Conservation (phyloP, 1,140 invertebrate genomes). For the Pseudachorutes palmiensis region DNA sequence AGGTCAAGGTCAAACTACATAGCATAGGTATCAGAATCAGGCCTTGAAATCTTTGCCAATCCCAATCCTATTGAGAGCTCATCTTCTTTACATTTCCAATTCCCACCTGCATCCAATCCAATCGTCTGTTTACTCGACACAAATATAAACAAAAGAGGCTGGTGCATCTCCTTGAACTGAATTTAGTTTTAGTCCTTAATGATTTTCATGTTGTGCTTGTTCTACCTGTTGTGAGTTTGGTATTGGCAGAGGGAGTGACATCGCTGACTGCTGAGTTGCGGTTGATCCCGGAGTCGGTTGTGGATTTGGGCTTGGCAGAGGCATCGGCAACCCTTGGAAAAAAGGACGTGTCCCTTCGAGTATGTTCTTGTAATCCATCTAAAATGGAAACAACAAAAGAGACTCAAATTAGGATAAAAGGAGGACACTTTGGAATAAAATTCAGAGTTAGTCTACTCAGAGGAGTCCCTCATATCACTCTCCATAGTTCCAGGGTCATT, state of each 20-base stretch:
- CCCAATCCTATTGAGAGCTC: too few relatives aligned
- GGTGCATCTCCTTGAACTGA: too few relatives aligned
- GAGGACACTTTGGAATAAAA: too few relatives aligned
- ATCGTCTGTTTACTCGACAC: slow-evolving; percentile 1
- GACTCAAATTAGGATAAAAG: slow-evolving; percentile 3
- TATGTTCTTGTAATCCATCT: slow-evolving; percentile 39
- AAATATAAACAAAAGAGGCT: too few relatives aligned
- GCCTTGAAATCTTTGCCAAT: too few relatives aligned
- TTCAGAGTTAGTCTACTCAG: too few relatives aligned
- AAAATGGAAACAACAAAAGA: slow-evolving; percentile 10
- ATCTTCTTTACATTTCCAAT: not conserved
- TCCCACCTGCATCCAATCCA: not conserved
- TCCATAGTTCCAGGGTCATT: too few relatives aligned
- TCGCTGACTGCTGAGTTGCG: slow-evolving; percentile 7
- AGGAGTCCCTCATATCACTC: too few relatives aligned
- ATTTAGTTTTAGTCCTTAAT: too few relatives aligned
- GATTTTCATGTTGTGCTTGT: too few relatives aligned
- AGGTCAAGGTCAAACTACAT: too few relatives aligned
- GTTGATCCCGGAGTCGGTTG: slow-evolving; percentile 10
- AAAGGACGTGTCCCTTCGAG: slow-evolving; percentile 36
- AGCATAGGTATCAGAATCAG: too few relatives aligned
- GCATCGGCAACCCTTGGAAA: slow-evolving; percentile 35
- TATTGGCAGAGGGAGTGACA: not conserved
- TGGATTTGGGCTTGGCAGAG: slow-evolving; percentile 15
- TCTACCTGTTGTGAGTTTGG: slow-evolving; percentile 14